A percentile compares a stretch with the other conserved stretches of the same genome.
Conservation (phyloP, 2,888 invertebrate species). For the Drosophila gaucha region DNA sequence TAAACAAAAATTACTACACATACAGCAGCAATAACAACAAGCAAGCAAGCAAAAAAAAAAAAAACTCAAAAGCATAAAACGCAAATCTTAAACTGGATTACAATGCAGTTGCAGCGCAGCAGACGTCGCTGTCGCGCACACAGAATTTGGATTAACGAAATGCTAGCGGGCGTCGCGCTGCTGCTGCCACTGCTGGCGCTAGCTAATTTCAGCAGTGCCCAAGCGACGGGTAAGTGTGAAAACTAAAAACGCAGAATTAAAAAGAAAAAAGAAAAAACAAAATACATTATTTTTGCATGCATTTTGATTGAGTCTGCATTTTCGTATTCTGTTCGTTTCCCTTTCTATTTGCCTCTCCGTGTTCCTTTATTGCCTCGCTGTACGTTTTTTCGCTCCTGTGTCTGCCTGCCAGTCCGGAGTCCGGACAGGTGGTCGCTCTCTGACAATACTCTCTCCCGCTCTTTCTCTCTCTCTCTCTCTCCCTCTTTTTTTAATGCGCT, state of each 20-base stretch:
- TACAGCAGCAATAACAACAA: constrained; percentile 17
- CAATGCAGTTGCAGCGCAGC: constrained; percentile 77
- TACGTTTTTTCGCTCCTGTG: constrained; percentile 32
- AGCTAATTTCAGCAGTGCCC: constrained; percentile 60
- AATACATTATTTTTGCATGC: constrained; percentile 34
- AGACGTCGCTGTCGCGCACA: constrained; percentile 77
- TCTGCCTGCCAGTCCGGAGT: constrained; percentile 45
- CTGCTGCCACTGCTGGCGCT: constrained; percentile 70
- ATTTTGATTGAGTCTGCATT: constrained; percentile 56
- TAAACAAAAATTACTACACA: constrained; percentile 34
- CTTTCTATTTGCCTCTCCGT: constrained; percentile 51
- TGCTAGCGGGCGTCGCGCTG: constrained; percentile 67
- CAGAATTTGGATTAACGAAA: constrained; percentile 72
- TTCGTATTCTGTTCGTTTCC: constrained; percentile 54
- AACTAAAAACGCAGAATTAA: constrained; percentile 12
- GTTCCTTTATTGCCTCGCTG: constrained; percentile 51
- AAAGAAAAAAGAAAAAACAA: constrained; percentile 14
- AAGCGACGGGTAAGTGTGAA: constrained; percentile 69
- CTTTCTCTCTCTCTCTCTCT: constrained; percentile 13
- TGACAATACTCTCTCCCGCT: constrained; percentile 11
- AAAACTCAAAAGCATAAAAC: constrained; percentile 55
- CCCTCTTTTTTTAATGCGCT: constrained; percentile 5
- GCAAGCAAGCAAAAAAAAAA: constrained; percentile 14
- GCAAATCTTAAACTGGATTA: constrained; percentile 71
- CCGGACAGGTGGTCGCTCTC: constrained; percentile 70